These are phyloP conservation scores for Atta colombica DNA, from an alignment of 1,140 invertebrate species.

Conservation along the genomic window DNA sequence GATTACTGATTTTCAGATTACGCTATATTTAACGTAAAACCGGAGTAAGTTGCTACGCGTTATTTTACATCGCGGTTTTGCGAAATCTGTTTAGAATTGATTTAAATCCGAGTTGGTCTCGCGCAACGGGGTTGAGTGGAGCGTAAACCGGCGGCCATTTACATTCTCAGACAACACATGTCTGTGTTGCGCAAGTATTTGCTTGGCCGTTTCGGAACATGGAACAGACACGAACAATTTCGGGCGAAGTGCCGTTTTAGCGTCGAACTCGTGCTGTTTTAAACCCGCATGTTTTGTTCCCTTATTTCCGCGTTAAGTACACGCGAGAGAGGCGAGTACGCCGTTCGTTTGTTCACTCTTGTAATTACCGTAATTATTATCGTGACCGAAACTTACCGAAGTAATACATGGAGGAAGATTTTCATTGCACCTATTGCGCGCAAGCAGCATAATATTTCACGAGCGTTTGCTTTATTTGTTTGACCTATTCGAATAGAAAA, in stretches of 20 bases:
- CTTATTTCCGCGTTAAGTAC: conserved; percentile 70
- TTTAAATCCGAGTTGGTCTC: conserved; percentile 47
- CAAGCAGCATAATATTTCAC: conserved; percentile 3
- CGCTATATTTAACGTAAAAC: conserved; percentile 20
- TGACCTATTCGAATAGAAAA: conserved; percentile 6
- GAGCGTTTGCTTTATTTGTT: conserved; percentile 14
- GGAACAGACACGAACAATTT: conserved; percentile 63
- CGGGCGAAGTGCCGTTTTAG: conserved; percentile 62
- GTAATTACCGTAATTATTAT: conserved; percentile 62
- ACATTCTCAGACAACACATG: conserved; percentile 70
- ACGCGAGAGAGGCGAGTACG: conserved; percentile 44
- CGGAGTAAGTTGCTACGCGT: not conserved
- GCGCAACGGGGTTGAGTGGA: conserved; percentile 40
- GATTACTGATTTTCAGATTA: conserved; percentile 30
- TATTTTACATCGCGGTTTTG: conserved; percentile 35
- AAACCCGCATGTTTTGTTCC: conserved; percentile 63
- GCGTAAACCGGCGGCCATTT: conserved; percentile 72
- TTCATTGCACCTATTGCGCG: conserved; percentile 43
- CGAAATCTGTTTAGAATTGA: conserved; percentile 64
- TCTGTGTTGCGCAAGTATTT: conserved; percentile 70
- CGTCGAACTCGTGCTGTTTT: conserved; percentile 61
- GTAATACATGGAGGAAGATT: conserved; percentile 37
- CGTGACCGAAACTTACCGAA: conserved; percentile 49
- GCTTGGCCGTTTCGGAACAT: conserved; percentile 58
- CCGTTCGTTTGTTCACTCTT: conserved; percentile 43